Evolutionary conservation across 2,888 invertebrate genomes (phyloP).

Genomic region (Vannuccia rotundouncinata): DNA sequence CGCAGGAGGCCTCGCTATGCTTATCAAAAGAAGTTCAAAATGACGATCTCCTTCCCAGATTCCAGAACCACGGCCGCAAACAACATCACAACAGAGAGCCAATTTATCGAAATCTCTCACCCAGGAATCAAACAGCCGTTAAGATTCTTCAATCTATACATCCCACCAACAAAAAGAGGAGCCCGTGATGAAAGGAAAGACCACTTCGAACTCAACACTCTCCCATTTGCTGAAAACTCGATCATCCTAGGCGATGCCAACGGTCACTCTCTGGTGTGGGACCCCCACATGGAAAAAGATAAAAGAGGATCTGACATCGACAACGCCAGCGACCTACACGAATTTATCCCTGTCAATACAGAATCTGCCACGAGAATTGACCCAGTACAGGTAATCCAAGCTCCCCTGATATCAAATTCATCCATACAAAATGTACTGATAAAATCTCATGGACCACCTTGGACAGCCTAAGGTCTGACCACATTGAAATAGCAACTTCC

Average conservation of each 20-base stretch:
- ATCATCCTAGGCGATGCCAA: neutral
- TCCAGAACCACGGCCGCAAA: neutral
- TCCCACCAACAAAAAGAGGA: neutral
- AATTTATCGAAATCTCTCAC: neutral
- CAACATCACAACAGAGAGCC: neutral
- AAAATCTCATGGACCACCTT: too few relatives aligned
- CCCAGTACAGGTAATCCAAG: too few relatives aligned
- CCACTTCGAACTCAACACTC: neutral
- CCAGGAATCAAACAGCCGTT: neutral
- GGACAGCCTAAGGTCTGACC: too few relatives aligned
- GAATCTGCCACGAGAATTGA: too few relatives aligned
- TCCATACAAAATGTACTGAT: too few relatives aligned
- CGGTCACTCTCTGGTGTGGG: neutral
- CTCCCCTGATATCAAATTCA: too few relatives aligned
- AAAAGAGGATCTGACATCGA: neutral
- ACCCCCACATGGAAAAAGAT: neutral
- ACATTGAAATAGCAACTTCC: too few relatives aligned
- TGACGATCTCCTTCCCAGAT: neutral
- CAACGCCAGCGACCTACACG: neutral
- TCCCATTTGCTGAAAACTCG: neutral
- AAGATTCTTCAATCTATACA: neutral
- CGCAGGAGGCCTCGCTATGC: neutral
- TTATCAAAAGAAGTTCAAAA: neutral
- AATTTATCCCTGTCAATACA: too few relatives aligned
- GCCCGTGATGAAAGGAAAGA: neutral